These are phyloP conservation scores for Dione juno DNA, from an alignment of 2,888 invertebrate genomes.

Conservation along the genomic window DNA sequence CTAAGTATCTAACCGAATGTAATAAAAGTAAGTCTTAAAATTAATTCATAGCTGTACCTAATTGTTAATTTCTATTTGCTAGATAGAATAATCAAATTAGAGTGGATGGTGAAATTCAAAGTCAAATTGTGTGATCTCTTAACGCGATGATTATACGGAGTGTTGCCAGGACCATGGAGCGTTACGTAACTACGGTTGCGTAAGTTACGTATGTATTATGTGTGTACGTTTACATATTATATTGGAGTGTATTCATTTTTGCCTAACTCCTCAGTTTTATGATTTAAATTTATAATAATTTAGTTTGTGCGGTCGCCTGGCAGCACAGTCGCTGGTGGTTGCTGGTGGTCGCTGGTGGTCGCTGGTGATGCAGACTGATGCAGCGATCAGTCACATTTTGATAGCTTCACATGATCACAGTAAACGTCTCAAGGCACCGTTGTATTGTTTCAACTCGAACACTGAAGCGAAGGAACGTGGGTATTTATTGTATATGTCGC, in stretches of 20 bases:
- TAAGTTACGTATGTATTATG: no score
- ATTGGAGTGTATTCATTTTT: conserved; percentile 3
- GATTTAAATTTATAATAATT: conserved; percentile 1
- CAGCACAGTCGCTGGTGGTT: neutral
- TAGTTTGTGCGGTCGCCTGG: conserved; percentile 18
- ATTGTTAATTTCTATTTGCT: conserved; percentile 83
- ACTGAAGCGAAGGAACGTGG: conserved; percentile 43
- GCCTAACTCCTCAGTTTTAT: neutral
- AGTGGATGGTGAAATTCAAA: conserved; percentile 71
- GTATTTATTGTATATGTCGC: conserved; percentile 58
- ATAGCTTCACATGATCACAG: conserved; percentile 54
- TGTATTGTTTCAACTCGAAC: conserved; percentile 57
- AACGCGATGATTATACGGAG: conserved; percentile 51
- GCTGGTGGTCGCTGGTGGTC: neutral
- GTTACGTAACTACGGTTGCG: no score
- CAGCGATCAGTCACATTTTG: conserved; percentile 28
- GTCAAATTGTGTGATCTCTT: conserved; percentile 71
- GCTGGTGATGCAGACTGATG: conserved; percentile 4
- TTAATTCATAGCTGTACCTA: conserved; percentile 78
- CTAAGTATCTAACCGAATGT: conserved; percentile 62
- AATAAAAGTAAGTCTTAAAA: conserved; percentile 65
- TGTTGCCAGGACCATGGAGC: conserved; percentile 22
- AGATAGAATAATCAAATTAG: conserved; percentile 84
- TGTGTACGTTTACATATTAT: no score
- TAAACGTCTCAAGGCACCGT: conserved; percentile 48